phyloP scores from a whole-genome alignment of 2,888 invertebrate species.

The Drosophila mimica region DNA sequence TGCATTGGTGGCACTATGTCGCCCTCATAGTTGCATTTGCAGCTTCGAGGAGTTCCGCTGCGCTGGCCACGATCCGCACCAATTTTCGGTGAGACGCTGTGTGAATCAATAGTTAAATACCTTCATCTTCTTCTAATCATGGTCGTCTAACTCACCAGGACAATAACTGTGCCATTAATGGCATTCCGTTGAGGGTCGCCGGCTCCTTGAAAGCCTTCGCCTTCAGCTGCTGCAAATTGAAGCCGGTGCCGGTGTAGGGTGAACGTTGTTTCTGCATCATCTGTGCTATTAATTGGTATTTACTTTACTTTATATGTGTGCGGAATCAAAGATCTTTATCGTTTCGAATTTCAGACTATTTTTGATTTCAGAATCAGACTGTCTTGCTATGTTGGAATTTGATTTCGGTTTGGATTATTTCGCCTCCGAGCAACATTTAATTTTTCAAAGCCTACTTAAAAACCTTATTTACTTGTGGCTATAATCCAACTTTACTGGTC shows the following conservation, averaged over 20 bases:
- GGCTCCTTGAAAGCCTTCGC: constrained; percentile 5
- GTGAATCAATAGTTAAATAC: background rate
- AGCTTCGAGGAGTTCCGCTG: constrained; percentile 34
- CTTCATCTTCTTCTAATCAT: background rate
- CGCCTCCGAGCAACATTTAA: constrained; percentile 4
- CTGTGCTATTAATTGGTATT: background rate
- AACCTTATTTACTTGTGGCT: background rate
- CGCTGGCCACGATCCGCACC: constrained; percentile 23
- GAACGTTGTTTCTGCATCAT: constrained; percentile 67
- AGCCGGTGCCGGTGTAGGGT: constrained; percentile 49
- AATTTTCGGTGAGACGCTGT: background rate
- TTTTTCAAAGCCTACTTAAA: constrained; percentile 18
- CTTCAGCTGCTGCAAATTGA: constrained; percentile 45
- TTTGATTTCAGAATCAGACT: constrained; percentile 18
- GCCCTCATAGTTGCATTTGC: constrained; percentile 73
- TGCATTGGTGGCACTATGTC: constrained; percentile 39
- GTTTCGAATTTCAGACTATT: constrained; percentile 12
- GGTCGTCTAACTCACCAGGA: constrained; percentile 9
- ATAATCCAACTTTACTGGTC: background rate
- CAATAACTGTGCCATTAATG: constrained; percentile 38
- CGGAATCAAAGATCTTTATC: background rate
- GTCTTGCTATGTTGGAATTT: constrained; percentile 49
- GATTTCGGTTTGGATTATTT: constrained; percentile 28
- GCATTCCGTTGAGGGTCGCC: constrained; percentile 42
- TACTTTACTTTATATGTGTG: background rate